Evolutionary conservation across 1,140 invertebrate genomes (phyloP), one percentile per base, ranked within the genome.

Genomic region (Eriosoma lanigerum): DNA sequence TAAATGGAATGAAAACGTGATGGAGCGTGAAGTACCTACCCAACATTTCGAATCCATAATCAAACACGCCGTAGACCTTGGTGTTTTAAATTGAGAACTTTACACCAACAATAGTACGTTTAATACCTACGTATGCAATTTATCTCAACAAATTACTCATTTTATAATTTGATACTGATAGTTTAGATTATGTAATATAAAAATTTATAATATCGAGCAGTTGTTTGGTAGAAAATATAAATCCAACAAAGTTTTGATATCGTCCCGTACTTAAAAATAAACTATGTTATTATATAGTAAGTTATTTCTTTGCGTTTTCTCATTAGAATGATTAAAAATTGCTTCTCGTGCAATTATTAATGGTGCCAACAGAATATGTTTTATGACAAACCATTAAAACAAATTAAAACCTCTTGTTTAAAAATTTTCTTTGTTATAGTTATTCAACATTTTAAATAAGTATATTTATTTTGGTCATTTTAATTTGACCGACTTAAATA

Each of bases 291-390:
- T 19, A 62, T n/a, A n/a, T n/a, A n/a, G n/a, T n/a, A 62, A 32
- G 58, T 62, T 19, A 3, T 32, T 62, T 54, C 15, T 54, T 2
- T 54, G 19, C 4, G n/a, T 52, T 72, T 50, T 17, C 29, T 9
- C 32, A 4, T 38, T 38, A 8, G 32, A 38, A 38, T 38, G 8
- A 38, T 4, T 52, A 52, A 72, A 13, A 29, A 52, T 29, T 19
- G 48, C 46, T 52, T n/a, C 3, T 62, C 19, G 17, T 38, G 32
- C 8, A 38, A 38, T 4, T 38, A 38, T 8, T 3, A 56, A 44
- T 13, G 1, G n/a, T 56, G 72, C 72, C 72, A 76, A 76, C 52
- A 58, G 72, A 58, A n/a, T n/a, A n/a, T 76, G 52, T 24, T 76
- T 12, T 44, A 10, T 58, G 72, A 58, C 52, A 44, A 54, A 58